phyloP scores from a whole-genome alignment of 2,888 invertebrate species.

The Pristionchus mayeri region DNA sequence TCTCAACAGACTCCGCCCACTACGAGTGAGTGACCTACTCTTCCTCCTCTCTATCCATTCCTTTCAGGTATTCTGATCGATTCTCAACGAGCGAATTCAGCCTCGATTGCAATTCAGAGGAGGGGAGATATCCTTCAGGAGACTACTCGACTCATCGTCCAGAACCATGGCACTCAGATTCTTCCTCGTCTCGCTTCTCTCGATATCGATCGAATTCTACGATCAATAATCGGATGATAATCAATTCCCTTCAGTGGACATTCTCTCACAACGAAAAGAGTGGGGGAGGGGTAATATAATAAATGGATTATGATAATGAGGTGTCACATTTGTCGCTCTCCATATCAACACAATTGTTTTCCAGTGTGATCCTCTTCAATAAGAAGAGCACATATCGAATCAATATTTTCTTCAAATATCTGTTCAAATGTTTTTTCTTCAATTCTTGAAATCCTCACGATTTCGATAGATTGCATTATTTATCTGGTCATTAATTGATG shows the following conservation, averaged over 20 bases:
- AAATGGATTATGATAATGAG: conserved; percentile 24
- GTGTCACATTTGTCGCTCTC: too few relatives aligned
- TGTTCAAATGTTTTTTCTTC: too few relatives aligned
- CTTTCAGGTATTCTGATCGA: background rate
- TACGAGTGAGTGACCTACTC: background rate
- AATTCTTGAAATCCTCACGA: too few relatives aligned
- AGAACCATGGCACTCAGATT: background rate
- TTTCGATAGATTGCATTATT: background rate
- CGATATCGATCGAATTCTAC: background rate
- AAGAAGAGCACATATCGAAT: too few relatives aligned
- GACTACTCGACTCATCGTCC: background rate
- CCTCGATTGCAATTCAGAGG: background rate
- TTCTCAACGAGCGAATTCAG: conserved; percentile 1
- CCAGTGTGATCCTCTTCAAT: too few relatives aligned
- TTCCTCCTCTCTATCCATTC: background rate
- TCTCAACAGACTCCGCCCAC: background rate
- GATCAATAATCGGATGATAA: conserved; percentile 15
- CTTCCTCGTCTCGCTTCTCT: background rate
- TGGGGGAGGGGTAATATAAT: background rate
- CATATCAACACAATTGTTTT: too few relatives aligned
- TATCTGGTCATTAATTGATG: background rate
- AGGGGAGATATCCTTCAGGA: conserved; percentile 16
- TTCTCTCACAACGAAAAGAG: background rate
- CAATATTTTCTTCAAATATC: too few relatives aligned
- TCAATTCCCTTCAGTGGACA: background rate